A percentile compares a stretch with the other conserved stretches of the same genome.
Conservation (phyloP, 2,113 vertebrate genomes). For the Pterocles orientalis region DNA sequence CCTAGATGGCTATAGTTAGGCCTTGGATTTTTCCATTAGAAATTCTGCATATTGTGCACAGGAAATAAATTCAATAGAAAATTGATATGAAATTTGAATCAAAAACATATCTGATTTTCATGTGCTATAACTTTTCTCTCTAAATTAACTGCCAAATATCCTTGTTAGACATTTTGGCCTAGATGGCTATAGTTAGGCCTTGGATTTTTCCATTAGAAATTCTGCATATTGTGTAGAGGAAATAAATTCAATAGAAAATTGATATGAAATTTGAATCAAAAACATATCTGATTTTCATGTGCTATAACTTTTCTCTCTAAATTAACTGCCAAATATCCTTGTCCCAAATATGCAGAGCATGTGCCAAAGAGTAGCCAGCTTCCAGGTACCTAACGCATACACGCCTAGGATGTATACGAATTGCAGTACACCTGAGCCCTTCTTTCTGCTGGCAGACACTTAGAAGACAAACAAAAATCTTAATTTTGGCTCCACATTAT, state of each 20-base stretch:
- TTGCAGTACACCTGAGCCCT: background rate
- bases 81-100: background rate
- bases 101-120: background rate
- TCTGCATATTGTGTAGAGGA: background rate
- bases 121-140: background rate
- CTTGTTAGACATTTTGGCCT: slow-evolving; percentile 1
- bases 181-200: slow-evolving; percentile 13
- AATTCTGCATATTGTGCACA: background rate
- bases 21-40: background rate
- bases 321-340: background rate
- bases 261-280: background rate
- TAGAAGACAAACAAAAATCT: background rate
- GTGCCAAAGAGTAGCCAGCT: background rate
- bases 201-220: background rate
- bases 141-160: background rate
- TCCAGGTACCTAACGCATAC: background rate
- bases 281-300: background rate
- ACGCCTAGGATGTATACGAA: background rate
- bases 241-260: background rate
- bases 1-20: slow-evolving; percentile 10
- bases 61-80: background rate
- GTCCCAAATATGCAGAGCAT: background rate
- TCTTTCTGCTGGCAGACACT: background rate
- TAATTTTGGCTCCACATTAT: background rate
- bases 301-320: background rate